Conservation (phyloP, 2,888 invertebrate species). For the Diarsia dahlii region DNA sequence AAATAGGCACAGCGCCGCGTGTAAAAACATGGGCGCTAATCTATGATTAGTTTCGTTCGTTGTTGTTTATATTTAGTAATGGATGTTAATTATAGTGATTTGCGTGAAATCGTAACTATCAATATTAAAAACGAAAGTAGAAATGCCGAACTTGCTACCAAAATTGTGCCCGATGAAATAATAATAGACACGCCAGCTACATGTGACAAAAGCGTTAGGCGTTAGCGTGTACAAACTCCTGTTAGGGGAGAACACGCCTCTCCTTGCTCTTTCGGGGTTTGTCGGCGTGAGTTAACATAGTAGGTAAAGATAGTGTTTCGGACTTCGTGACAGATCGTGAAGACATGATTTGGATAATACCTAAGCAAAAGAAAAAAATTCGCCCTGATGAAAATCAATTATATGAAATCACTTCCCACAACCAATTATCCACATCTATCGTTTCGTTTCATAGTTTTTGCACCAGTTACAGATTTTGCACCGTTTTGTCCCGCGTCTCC, state of each 20-base stretch:
- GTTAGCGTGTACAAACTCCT: no score
- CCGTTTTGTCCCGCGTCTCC: constrained; percentile 51
- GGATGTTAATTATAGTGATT: constrained; percentile 10
- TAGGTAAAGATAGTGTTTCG: neutral
- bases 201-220: neutral
- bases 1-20: neutral
- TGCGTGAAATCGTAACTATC: neutral
- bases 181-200: neutral
- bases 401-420: constrained; percentile 24
- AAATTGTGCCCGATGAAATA: no score
- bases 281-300: neutral
- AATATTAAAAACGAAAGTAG: neutral
- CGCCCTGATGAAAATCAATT: constrained; percentile 7
- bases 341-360: neutral
- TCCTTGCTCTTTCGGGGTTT: neutral
- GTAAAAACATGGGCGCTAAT: neutral
- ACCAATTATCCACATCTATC: constrained; percentile 2
- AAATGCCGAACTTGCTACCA: neutral
- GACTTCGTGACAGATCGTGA: no score
- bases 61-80: constrained; percentile 6
- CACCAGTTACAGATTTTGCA: constrained; percentile 33
- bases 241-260: no score
- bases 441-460: constrained; percentile 49
- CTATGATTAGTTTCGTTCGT: constrained; percentile 1
- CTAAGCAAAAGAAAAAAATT: no score